These are phyloP conservation scores for Tineola bisselliella DNA, from an alignment of 2,888 invertebrate genomes.

Conservation along the genomic window DNA sequence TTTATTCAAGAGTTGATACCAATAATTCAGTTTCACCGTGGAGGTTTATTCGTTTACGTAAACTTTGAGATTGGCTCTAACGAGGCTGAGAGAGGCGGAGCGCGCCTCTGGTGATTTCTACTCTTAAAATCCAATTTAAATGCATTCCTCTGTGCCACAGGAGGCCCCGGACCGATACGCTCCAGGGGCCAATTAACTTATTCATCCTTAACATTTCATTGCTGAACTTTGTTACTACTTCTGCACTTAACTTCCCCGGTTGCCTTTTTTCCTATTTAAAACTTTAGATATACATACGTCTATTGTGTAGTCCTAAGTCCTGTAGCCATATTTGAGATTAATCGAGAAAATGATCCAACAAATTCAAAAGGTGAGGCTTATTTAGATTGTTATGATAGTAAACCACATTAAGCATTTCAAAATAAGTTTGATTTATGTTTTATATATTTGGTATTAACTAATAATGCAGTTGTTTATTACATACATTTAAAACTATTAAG, in stretches of 20 bases:
- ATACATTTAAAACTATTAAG: too few species aligned
- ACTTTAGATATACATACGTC: not conserved
- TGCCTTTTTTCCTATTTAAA: slow-evolving; percentile 7
- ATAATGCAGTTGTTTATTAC: too few species aligned
- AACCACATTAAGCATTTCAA: too few species aligned
- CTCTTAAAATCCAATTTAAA: slow-evolving; percentile 70
- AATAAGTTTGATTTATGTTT: too few species aligned
- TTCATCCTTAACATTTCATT: slow-evolving; percentile 68
- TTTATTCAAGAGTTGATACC: slow-evolving; percentile 34
- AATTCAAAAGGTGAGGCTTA: too few species aligned
- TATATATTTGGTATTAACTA: too few species aligned
- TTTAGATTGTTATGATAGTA: too few species aligned
- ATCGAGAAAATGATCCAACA: too few species aligned
- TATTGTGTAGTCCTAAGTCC: not conserved
- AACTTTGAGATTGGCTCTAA: slow-evolving; percentile 66
- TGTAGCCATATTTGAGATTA: too few species aligned
- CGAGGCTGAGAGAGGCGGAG: slow-evolving; percentile 56
- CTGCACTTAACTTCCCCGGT: slow-evolving; percentile 9
- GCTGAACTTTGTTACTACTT: slow-evolving; percentile 50
- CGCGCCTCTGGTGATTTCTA: slow-evolving; percentile 60
- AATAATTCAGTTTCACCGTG: slow-evolving; percentile 43
- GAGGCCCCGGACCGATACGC: slow-evolving; percentile 57
- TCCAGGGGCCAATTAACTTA: slow-evolving; percentile 65
- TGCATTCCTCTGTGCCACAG: slow-evolving; percentile 68
- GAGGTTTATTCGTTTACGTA: slow-evolving; percentile 65